Evolutionary conservation across 2,113 vertebrate species (phyloP).

Genomic region (Malurus alboscapulatus): DNA sequence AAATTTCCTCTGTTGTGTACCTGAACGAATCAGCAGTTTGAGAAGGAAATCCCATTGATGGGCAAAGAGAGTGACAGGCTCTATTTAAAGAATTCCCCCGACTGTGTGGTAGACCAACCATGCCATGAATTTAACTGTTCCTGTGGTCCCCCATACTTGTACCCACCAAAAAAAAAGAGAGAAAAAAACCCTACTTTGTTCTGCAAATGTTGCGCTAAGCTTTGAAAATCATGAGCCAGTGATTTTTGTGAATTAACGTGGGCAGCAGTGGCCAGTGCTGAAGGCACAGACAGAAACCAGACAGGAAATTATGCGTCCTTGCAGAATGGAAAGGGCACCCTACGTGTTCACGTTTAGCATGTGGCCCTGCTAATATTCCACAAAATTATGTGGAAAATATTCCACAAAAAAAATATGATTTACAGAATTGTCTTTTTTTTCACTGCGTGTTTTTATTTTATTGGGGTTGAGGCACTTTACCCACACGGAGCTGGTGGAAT

Average conservation of each 20-base stretch:
- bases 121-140: constrained; percentile 86
- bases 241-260: constrained; percentile 73
- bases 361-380: neutral
- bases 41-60: constrained; percentile 86
- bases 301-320: constrained; percentile 58
- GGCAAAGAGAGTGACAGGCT: constrained; percentile 83
- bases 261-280: constrained; percentile 57
- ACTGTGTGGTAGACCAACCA: constrained; percentile 86
- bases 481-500: fast-evolving
- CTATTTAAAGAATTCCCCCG: constrained; percentile 86
- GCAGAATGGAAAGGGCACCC: neutral
- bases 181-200: constrained; percentile 78
- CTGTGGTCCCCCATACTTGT: constrained; percentile 81
- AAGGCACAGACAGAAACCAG: constrained; percentile 60
- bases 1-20: constrained; percentile 86
- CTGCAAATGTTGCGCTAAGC: constrained; percentile 73
- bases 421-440: neutral
- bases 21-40: constrained; percentile 88
- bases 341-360: neutral
- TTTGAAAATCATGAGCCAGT: constrained; percentile 78
- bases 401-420: neutral
- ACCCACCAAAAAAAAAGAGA: constrained; percentile 73
- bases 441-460: neutral
- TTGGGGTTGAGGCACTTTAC: fast-evolving
- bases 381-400: neutral